Percentiles rank a stretch among this genome's conserved stretches.
These are phyloP conservation scores for Chirona hameri DNA, from an alignment of 2,888 invertebrate genomes.

Conservation along the genomic window DNA sequence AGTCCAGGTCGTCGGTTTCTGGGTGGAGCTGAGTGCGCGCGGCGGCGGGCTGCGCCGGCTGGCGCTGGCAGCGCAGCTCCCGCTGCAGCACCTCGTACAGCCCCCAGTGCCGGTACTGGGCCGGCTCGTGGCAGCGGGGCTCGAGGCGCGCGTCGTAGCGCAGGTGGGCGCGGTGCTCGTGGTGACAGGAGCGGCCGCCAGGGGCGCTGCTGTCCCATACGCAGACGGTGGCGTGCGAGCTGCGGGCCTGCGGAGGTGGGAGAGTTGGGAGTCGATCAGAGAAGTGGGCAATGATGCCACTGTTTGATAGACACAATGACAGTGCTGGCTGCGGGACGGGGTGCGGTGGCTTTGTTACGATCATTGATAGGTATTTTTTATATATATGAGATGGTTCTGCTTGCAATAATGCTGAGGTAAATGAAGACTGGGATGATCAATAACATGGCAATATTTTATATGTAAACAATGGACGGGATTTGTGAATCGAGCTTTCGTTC, in stretches of 20 bases:
- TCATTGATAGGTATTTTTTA: too few relatives aligned
- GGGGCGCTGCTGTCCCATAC: conserved; percentile 23
- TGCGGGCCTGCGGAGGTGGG: background rate
- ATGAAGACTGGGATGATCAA: too few relatives aligned
- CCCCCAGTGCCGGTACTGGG: conserved; percentile 12
- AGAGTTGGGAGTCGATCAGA: too few relatives aligned
- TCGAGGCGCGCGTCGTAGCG: background rate
- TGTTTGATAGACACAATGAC: too few relatives aligned
- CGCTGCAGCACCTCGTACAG: conserved; percentile 23
- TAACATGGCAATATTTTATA: too few relatives aligned
- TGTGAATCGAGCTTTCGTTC: too few relatives aligned
- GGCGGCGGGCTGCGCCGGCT: background rate
- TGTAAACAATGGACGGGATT: too few relatives aligned
- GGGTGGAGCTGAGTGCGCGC: background rate
- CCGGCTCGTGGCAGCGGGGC: conserved; percentile 11
- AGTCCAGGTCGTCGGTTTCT: background rate
- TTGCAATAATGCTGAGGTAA: too few relatives aligned
- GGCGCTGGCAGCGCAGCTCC: background rate
- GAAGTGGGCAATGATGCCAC: too few relatives aligned
- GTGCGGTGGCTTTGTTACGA: too few relatives aligned
- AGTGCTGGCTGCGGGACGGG: too few relatives aligned
- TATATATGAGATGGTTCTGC: too few relatives aligned
- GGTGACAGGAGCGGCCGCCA: background rate
- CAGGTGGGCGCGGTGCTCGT: conserved; percentile 1
- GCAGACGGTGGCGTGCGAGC: background rate